Percentiles rank a stretch among this genome's conserved stretches.
Evolutionary conservation across 2,888 invertebrate genomes (phyloP).

Genomic region (Pollenia angustigena): DNA sequence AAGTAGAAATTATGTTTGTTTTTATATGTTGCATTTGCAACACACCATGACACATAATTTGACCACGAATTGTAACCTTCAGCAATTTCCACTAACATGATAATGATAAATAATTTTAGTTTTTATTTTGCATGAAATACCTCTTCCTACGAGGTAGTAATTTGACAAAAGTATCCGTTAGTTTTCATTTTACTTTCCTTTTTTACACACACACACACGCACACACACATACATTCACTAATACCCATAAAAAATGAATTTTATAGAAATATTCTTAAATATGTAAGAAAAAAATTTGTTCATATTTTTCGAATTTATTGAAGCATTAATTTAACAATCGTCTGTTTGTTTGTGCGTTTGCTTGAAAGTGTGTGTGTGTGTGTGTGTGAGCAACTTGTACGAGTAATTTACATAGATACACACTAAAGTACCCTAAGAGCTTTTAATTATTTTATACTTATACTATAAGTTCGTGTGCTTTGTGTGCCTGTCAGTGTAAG

Average conservation of each 20-base stretch:
- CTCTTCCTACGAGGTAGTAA: slow-evolving; percentile 74
- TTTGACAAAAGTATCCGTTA: slow-evolving; percentile 77
- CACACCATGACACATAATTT: slow-evolving; percentile 58
- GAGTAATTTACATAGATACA: not conserved
- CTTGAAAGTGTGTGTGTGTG: slow-evolving; percentile 45
- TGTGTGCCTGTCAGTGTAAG: slow-evolving; percentile 38
- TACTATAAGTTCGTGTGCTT: not conserved
- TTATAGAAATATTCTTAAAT: slow-evolving; percentile 45
- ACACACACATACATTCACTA: slow-evolving; percentile 8
- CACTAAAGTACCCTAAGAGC: slow-evolving; percentile 36
- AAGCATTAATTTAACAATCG: slow-evolving; percentile 75
- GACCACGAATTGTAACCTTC: slow-evolving; percentile 72
- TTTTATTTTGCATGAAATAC: slow-evolving; percentile 67
- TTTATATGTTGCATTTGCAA: not conserved
- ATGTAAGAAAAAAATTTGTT: slow-evolving; percentile 23
- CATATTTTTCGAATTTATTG: slow-evolving; percentile 69
- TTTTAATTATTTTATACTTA: slow-evolving; percentile 62
- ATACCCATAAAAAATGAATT: not conserved
- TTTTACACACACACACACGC: slow-evolving; percentile 48
- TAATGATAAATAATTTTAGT: slow-evolving; percentile 65
- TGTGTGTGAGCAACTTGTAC: not conserved
- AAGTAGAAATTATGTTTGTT: not conserved
- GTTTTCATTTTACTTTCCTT: slow-evolving; percentile 74
- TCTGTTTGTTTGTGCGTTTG: slow-evolving; percentile 47
- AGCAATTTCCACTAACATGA: slow-evolving; percentile 62